Evolutionary conservation across 2,888 invertebrate species (phyloP), one percentile per base, ranked within the genome.

Genomic region (Calameuta filiformis): DNA sequence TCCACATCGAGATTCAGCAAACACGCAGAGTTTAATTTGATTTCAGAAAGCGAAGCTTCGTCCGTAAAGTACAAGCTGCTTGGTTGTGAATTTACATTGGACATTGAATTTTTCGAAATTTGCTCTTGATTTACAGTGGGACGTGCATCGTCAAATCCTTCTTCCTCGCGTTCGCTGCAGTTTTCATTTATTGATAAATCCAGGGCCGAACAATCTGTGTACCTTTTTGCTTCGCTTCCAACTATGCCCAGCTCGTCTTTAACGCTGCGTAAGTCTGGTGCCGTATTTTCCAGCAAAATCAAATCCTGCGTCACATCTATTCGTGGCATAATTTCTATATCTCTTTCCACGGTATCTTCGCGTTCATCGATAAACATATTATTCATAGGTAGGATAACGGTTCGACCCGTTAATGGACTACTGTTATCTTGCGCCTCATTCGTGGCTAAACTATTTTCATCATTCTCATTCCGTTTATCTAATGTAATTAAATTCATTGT

Each of bases 31-130:
- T 56, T 76, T 23, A 80, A 68, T 77, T 82, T 80, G 1, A 68
- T 73, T 30, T 75, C 77, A 12, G 80, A 82, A 69, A 76, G 80
- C 3, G 84, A 83, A 9, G 79, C 79, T 33, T 83, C 83, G 34
- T 83, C 84, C 0, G 83, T 87, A 12, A 87, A 83, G 34, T 85
- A 87, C 1, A 82, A 68, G 73, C 84, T 87, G 75, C 85, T 87
- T 34, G 81, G 78, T 69, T 83, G 76, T 3, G 82, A 82, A 31
- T 81, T 56, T 9, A 83, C 76, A 69, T 83, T 83, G 30, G 75
- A 73, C n/a, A 78, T 71, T 11, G 83, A 83, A 78, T 79, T 82
- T 76, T 75, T 40, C n/a, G 33, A 35, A 12, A 34, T 15, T 37
- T 76, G 30, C 23, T 73, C 68, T 76, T 76, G 15, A 68, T n/a